A percentile compares a stretch with the other conserved stretches of the same genome.
Evolutionary conservation across 1,140 invertebrate genomes (phyloP).

Genomic region (Lethocerus indicus): DNA sequence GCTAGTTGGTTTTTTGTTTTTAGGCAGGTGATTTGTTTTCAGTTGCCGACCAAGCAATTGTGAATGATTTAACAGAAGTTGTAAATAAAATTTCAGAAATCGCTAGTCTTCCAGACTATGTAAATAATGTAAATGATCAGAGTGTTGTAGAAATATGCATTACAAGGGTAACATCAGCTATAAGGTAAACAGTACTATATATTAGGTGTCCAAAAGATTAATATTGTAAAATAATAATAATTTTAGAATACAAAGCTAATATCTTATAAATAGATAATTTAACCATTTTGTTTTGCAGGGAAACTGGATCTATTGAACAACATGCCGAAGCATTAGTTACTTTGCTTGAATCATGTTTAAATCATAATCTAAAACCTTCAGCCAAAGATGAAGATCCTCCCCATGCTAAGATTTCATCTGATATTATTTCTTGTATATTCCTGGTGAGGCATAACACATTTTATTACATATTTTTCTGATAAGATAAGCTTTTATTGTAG

Average conservation of each 20-base stretch:
- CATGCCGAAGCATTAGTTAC: slow-evolving; percentile 67
- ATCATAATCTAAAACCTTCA: slow-evolving; percentile 72
- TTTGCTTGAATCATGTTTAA: slow-evolving; percentile 69
- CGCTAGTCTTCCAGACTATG: slow-evolving; percentile 60
- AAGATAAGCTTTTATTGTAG: too few species aligned
- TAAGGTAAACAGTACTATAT: slow-evolving; percentile 31
- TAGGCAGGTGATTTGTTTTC: slow-evolving; percentile 79
- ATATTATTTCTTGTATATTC: slow-evolving; percentile 86
- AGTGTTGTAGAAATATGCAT: slow-evolving; percentile 87
- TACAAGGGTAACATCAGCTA: slow-evolving; percentile 69
- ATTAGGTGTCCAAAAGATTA: background rate
- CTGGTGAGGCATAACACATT: slow-evolving; percentile 41
- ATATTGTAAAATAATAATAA: background rate
- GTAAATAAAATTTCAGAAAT: slow-evolving; percentile 61
- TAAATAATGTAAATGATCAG: slow-evolving; percentile 76
- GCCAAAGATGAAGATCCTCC: slow-evolving; percentile 70
- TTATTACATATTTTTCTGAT: background rate
- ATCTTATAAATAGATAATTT: slow-evolving; percentile 2
- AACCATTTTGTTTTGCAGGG: slow-evolving; percentile 33
- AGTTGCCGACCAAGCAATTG: slow-evolving; percentile 66
- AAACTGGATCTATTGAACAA: slow-evolving; percentile 71
- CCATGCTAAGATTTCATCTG: slow-evolving; percentile 87
- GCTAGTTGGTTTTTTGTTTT: slow-evolving; percentile 13
- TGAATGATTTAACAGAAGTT: slow-evolving; percentile 69
- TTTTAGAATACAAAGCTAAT: background rate